phyloP scores from a whole-genome alignment of 2,888 invertebrate species.

The Tholera decimalis region DNA sequence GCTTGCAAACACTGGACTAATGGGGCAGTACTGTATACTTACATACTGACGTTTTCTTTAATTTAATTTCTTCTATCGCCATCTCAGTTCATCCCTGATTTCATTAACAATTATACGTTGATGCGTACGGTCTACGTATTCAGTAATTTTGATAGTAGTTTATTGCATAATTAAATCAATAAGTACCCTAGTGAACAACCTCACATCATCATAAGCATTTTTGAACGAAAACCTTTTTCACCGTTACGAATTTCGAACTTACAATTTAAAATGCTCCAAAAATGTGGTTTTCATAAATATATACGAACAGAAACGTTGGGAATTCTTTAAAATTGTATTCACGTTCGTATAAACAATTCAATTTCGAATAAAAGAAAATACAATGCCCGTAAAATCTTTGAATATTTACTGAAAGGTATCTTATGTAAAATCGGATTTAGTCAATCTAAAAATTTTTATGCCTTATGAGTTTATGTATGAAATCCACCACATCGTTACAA shows the following conservation, averaged over 20 bases:
- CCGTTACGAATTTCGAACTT: neutral
- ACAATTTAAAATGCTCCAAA: neutral
- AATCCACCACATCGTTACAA: constrained; percentile 10
- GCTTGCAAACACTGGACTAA: no score
- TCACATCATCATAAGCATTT: neutral
- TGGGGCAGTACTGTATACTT: no score
- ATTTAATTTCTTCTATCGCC: no score
- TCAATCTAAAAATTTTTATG: neutral
- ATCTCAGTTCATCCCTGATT: neutral
- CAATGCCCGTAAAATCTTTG: neutral
- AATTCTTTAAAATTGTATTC: no score
- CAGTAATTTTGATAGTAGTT: neutral
- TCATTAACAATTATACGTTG: no score
- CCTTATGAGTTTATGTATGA: constrained; percentile 1
- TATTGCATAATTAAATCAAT: neutral
- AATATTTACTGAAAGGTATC: neutral
- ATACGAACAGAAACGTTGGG: neutral
- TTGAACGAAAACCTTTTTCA: neutral
- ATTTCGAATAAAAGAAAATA: neutral
- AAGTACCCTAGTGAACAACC: no score
- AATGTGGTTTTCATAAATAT: neutral
- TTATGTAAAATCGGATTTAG: neutral
- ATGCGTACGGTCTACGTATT: no score
- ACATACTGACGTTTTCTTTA: no score
- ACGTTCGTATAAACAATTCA: neutral